Percentiles rank a stretch among this genome's conserved stretches.
Conservation (phyloP, 2,888 invertebrate species). For the Exephanes ischioxanthus region DNA sequence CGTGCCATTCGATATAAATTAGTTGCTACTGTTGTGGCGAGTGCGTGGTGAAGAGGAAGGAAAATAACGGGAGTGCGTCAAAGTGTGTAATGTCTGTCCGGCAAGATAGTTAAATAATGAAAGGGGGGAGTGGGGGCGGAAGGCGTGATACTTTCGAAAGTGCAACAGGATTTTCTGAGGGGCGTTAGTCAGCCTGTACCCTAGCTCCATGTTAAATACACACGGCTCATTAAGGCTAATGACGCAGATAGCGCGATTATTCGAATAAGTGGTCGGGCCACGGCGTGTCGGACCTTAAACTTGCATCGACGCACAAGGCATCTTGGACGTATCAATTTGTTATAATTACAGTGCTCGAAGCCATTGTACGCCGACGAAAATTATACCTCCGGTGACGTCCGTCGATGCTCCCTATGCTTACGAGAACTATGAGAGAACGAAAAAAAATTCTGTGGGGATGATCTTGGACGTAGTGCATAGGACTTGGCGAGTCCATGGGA, state of each 20-base stretch:
- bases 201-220: conserved; percentile 15
- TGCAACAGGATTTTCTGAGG: conserved; percentile 70
- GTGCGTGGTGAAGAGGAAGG: conserved; percentile 67
- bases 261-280: conserved; percentile 73
- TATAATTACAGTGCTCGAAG: conserved; percentile 77
- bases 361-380: conserved; percentile 75
- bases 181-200: conserved; percentile 58
- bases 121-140: conserved; percentile 17
- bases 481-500: conserved; percentile 18
- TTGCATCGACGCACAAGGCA: conserved; percentile 37
- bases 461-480: conserved; percentile 10
- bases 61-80: conserved; percentile 60
- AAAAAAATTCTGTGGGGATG: conserved; percentile 24
- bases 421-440: conserved; percentile 37
- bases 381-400: conserved; percentile 73
- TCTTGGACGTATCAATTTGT: conserved; percentile 80
- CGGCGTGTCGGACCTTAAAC: conserved; percentile 35
- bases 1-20: neutral
- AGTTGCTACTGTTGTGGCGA: conserved; percentile 68
- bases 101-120: conserved; percentile 59
- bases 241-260: conserved; percentile 78
- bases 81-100: conserved; percentile 39
- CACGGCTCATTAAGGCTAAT: conserved; percentile 81
- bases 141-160: conserved; percentile 72
- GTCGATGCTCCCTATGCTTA: conserved; percentile 52